Conservation (phyloP, 2,888 invertebrate species). For the Agonopterix heracliana region DNA sequence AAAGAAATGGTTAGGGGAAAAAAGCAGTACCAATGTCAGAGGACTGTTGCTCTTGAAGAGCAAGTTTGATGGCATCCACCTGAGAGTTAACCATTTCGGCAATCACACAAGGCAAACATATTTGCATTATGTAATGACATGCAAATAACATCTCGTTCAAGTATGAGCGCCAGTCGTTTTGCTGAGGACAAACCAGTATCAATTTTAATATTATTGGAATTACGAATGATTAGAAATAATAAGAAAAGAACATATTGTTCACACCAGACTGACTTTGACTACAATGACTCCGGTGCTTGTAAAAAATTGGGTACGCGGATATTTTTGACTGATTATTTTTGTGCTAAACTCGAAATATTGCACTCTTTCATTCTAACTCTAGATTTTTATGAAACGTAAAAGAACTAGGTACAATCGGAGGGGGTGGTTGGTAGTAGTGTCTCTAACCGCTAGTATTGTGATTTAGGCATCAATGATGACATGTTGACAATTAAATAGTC, state of each 20-base stretch:
- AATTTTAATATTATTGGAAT: neutral
- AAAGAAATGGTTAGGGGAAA: neutral
- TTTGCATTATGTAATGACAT: neutral
- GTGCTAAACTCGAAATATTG: too few relatives aligned
- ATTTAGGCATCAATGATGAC: neutral
- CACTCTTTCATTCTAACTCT: neutral
- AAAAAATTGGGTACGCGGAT: too few relatives aligned
- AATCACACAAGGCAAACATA: neutral
- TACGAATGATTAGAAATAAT: neutral
- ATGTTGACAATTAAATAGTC: neutral
- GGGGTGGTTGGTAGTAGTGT: neutral
- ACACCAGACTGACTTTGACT: neutral
- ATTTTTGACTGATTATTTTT: too few relatives aligned
- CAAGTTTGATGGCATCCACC: neutral
- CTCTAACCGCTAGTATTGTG: neutral
- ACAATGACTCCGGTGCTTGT: neutral
- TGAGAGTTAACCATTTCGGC: neutral
- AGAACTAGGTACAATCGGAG: neutral
- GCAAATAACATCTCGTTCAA: neutral
- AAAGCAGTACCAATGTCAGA: neutral
- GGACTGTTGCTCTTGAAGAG: neutral
- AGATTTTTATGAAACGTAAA: neutral
- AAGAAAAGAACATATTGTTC: neutral
- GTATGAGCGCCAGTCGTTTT: neutral
- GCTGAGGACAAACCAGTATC: neutral